Evolutionary conservation across 1,140 invertebrate species (phyloP).

Genomic region (Drosophila athabasca): DNA sequence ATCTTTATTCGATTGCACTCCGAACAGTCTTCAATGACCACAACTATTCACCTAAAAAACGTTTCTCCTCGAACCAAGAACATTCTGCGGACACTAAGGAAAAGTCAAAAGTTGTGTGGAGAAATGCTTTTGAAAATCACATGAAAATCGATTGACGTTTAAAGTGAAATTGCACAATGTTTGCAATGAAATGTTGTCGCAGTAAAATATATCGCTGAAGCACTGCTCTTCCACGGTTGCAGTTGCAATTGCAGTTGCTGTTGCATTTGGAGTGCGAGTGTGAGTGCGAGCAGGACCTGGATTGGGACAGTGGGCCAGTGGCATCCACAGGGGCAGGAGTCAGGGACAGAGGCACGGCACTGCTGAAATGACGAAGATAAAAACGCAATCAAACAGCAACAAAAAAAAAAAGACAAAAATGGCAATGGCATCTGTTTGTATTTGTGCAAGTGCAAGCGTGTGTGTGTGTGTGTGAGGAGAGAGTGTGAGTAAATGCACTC

Average conservation of each 20-base stretch:
- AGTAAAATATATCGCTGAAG: conserved; percentile 70
- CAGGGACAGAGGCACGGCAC: conserved; percentile 7
- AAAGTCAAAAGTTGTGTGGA: conserved; percentile 26
- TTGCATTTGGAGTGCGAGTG: conserved; percentile 9
- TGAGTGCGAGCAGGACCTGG: conserved; percentile 19
- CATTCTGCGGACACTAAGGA: background rate
- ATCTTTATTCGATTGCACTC: too few relatives aligned
- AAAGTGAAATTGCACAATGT: conserved; percentile 79
- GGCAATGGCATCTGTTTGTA: conserved; percentile 66
- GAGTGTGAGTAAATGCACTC: conserved; percentile 67
- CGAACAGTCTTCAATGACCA: too few relatives aligned
- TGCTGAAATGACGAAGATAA: conserved; percentile 80
- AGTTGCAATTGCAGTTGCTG: conserved; percentile 37
- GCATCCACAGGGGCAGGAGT: conserved; percentile 10
- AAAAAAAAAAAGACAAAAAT: conserved; percentile 61
- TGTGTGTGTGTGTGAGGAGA: background rate
- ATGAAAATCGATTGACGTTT: conserved; percentile 78
- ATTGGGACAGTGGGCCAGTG: background rate
- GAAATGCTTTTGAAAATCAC: conserved; percentile 69
- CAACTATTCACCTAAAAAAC: background rate
- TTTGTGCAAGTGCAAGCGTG: conserved; percentile 33
- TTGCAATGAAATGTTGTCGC: conserved; percentile 75
- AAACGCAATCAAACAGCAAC: conserved; percentile 79
- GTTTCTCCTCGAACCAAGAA: background rate
- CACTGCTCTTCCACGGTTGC: conserved; percentile 1